Percentiles rank a stretch among this genome's conserved stretches.
These are phyloP conservation scores for Osmerus eperlanus DNA, from an alignment of 2,113 vertebrate genomes.

Conservation along the genomic window DNA sequence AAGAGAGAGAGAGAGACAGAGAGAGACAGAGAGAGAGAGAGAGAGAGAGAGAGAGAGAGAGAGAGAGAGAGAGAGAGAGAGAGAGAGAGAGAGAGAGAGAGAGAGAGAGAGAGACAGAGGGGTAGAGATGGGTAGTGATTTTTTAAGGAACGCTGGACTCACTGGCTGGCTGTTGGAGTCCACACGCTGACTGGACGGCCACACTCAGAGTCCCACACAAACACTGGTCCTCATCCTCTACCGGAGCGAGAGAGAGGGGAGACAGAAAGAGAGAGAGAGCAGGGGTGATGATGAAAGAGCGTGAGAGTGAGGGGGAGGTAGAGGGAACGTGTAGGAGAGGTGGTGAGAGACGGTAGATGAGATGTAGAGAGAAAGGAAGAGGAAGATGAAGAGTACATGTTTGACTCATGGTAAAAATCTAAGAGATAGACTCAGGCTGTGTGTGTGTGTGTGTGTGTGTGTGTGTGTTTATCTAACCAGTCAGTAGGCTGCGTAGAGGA, in stretches of 20 bases:
- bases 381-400: background rate
- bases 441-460: constrained; percentile 11
- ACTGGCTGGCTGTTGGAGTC: constrained; percentile 66
- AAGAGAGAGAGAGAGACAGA: too few species aligned
- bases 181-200: constrained; percentile 63
- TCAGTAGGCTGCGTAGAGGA: constrained; percentile 44
- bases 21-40: too few species aligned
- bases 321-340: constrained; percentile 22
- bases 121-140: background rate
- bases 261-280: constrained; percentile 1
- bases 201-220: constrained; percentile 69
- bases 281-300: constrained; percentile 11
- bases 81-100: too few species aligned
- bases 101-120: too few species aligned
- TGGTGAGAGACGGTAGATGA: background rate
- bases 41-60: too few species aligned
- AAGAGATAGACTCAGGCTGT: background rate
- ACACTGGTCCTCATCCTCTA: constrained; percentile 34
- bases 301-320: background rate
- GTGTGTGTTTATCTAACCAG: constrained; percentile 45
- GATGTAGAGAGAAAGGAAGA: background rate
- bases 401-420: background rate
- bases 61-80: too few species aligned
- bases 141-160: constrained; percentile 19
- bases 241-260: constrained; percentile 21